phyloP scores from a whole-genome alignment of 1,140 invertebrate genomes.

The Hyles vespertilio region DNA sequence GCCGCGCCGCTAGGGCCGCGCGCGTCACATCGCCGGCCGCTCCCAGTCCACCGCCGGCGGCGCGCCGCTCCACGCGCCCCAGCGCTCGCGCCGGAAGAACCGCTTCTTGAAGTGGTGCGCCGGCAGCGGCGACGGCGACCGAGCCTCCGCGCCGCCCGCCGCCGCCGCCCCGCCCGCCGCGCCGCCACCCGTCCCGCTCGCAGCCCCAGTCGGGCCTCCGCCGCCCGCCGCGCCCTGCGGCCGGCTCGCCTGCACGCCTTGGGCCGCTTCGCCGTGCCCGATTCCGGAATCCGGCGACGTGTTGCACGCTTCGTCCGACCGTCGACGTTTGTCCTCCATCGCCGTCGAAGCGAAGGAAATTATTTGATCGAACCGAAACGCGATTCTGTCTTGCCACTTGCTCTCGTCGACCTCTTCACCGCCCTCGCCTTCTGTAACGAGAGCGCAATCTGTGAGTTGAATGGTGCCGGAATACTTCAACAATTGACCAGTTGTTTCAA shows the following conservation, averaged over 20 bases:
- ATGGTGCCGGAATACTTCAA: background rate
- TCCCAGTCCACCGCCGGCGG: conserved; percentile 77
- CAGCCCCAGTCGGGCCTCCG: conserved; percentile 56
- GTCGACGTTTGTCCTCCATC: conserved; percentile 84
- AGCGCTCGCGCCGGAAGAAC: conserved; percentile 83
- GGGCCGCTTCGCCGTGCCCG: conserved; percentile 81
- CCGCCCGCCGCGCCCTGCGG: conserved; percentile 49
- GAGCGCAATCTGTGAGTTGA: conserved; percentile 6
- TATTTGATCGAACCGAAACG: conserved; percentile 89
- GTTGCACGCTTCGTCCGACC: conserved; percentile 83
- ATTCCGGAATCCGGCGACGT: conserved; percentile 87
- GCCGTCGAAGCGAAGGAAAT: conserved; percentile 91
- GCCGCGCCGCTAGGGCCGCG: conserved; percentile 42
- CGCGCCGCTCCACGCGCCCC: conserved; percentile 73
- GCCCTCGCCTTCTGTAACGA: conserved; percentile 69
- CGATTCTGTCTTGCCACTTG: conserved; percentile 91
- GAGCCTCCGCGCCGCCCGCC: conserved; percentile 38
- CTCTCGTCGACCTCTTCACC: conserved; percentile 79
- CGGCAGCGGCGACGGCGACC: conserved; percentile 39
- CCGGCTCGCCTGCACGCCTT: conserved; percentile 72
- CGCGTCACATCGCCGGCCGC: conserved; percentile 74
- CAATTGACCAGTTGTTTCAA: background rate
- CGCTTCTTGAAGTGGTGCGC: conserved; percentile 88
- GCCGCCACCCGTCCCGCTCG: conserved; percentile 21
- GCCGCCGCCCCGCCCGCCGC: conserved; percentile 62